Conservation (phyloP, 2,113 vertebrate genomes). For the Falcunculus frontatus region DNA sequence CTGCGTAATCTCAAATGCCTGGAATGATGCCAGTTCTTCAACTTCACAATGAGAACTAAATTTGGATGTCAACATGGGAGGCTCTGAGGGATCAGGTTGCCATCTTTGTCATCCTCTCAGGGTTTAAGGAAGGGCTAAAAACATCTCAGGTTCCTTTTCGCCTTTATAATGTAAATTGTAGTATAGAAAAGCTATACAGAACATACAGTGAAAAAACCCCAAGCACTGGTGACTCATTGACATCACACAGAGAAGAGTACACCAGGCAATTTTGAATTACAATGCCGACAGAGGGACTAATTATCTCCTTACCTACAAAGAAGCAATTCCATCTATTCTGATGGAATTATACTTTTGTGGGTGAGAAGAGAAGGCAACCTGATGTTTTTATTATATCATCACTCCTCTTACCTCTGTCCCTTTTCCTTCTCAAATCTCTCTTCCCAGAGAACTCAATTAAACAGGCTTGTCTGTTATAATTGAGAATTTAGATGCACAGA, state of each 20-base stretch:
- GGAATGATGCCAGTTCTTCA: background rate
- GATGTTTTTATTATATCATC: background rate
- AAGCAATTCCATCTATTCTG: background rate
- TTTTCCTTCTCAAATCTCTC: conserved; percentile 51
- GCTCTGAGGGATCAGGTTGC: background rate
- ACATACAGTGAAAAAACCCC: background rate
- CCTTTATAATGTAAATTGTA: background rate
- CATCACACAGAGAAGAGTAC: background rate
- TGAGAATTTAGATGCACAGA: conserved; percentile 18
- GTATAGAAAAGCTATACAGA: background rate
- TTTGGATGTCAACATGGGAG: background rate
- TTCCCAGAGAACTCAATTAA: conserved; percentile 34
- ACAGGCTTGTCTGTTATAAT: conserved; percentile 38
- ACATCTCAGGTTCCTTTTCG: background rate
- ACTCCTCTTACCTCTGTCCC: conserved; percentile 33
- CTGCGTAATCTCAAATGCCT: background rate
- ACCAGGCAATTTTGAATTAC: background rate
- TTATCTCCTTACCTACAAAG: conserved; percentile 2
- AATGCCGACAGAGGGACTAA: background rate
- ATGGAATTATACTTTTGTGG: background rate
- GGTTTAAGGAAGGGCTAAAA: conserved; percentile 4
- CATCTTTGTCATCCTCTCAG: background rate
- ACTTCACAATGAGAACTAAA: background rate
- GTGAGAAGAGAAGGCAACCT: background rate
- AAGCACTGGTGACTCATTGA: background rate